phyloP scores from a whole-genome alignment of 53 echinoderm and acorn worm species.

The Patiria pectinifera region DNA sequence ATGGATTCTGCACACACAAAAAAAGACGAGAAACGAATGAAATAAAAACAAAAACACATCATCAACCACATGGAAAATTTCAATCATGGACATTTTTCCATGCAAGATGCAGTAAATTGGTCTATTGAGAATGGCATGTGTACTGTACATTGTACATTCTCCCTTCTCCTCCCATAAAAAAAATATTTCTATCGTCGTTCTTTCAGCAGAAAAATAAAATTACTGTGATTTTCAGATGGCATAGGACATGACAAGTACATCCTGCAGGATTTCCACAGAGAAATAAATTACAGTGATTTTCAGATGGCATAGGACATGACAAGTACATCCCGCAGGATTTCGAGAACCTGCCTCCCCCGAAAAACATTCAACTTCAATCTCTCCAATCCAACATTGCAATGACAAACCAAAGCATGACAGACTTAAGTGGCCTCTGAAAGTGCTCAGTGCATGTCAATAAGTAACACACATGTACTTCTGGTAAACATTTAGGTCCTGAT shows the following conservation, averaged over 20 bases:
- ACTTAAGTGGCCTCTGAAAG: background rate
- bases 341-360: background rate
- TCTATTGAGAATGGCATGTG: no score
- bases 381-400: background rate
- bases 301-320: background rate
- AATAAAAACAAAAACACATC: background rate
- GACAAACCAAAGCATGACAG: background rate
- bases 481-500: background rate
- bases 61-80: no score
- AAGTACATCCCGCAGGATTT: background rate
- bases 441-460: background rate
- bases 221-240: no score
- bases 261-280: background rate
- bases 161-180: no score
- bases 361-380: background rate
- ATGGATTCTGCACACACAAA: conserved; percentile 71
- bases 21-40: background rate
- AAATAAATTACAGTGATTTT: no score
- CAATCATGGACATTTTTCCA: no score
- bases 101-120: no score
- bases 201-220: no score
- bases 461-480: background rate
- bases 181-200: no score
- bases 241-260: background rate
- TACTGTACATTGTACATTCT: no score